Evolutionary conservation across 2,797 vertebrate species (phyloP).

Genomic region (Ctenosaura bakeri): DNA sequence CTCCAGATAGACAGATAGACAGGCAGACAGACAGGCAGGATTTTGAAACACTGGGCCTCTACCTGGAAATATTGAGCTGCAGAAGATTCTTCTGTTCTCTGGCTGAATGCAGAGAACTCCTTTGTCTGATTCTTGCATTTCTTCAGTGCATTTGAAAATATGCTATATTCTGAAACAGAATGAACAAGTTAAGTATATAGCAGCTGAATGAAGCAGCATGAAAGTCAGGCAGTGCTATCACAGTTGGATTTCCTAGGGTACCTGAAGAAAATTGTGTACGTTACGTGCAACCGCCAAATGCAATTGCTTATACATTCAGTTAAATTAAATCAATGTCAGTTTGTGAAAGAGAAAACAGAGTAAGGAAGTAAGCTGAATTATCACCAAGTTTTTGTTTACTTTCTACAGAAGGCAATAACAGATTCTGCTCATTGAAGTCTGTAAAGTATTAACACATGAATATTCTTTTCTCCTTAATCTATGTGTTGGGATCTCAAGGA

Average conservation of each 20-base stretch:
- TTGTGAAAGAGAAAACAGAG: not conserved
- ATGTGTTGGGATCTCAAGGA: no score
- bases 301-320: not conserved
- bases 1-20: no score
- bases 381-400: not conserved
- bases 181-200: not conserved
- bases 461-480: not conserved
- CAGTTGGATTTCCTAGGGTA: not conserved
- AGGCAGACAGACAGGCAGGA: not conserved
- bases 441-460: not conserved
- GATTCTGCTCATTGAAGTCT: not conserved
- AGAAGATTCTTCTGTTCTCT: conserved; percentile 75
- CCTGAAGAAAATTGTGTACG: not conserved
- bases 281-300: not conserved
- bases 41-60: conserved; percentile 8
- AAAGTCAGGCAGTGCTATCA: conserved; percentile 2
- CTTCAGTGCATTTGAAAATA: conserved; percentile 76
- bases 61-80: conserved; percentile 80
- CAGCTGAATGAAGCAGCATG: not conserved
- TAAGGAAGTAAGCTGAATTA: not conserved
- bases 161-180: conserved; percentile 76
- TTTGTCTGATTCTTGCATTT: conserved; percentile 56
- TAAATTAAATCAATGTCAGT: not conserved
- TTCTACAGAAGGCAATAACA: not conserved
- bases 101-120: conserved; percentile 72